Base-by-base conservation (phyloP, 23 tunicate genomes). In the Phallusia fumigata region DNA sequence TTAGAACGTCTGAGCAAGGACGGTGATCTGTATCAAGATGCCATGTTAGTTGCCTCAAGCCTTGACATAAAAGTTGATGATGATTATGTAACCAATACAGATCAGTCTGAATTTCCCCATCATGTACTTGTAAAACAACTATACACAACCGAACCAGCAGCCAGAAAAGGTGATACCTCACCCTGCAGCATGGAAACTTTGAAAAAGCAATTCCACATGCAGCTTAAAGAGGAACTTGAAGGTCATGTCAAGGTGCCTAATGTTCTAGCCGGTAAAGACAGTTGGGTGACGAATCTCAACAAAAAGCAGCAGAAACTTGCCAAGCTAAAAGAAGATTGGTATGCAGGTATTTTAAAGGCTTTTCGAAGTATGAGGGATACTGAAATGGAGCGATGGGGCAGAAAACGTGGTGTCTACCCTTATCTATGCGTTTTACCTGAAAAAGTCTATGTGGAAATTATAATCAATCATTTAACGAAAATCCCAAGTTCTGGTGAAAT, bases 391-490 rank as follows among this genome's bases (percentile, higher is more conserved):
- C 53, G 81, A 16, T 78, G 83, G 88, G 2, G 30, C 24, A 16
- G 13, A 11, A 80, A 33, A 53, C 82, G 88, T 19, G 88, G 82
- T 6, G 78, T 85, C 0, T 92, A 87, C 76, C 98, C 98, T 0
- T 94, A 89, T 81, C 73, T 94, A 10, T 89, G 91, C 52, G 32
- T 89, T 16, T 51, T 94, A 21, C 88, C 90, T 0, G 90, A 85
- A 3, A 83, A 79, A 31, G 88, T 53, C 15, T 94, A 88, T 52
- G 85, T 86, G 78, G 88, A 94, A 15, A 86, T 89, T 50, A 94
- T 94, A 31, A 79, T 94, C 77, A 79, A 76, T 52, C 84, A 80
- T 52, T 28, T 94, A 49, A 30, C 31, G n/a, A 28, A 34, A 0
- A 65, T 86, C 35, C 82, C 88, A n/a, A 64, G 51, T 5, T 80